These are phyloP conservation scores for Dromiciops gliroides DNA, from an alignment of 2,113 vertebrate genomes.

Conservation along the genomic window DNA sequence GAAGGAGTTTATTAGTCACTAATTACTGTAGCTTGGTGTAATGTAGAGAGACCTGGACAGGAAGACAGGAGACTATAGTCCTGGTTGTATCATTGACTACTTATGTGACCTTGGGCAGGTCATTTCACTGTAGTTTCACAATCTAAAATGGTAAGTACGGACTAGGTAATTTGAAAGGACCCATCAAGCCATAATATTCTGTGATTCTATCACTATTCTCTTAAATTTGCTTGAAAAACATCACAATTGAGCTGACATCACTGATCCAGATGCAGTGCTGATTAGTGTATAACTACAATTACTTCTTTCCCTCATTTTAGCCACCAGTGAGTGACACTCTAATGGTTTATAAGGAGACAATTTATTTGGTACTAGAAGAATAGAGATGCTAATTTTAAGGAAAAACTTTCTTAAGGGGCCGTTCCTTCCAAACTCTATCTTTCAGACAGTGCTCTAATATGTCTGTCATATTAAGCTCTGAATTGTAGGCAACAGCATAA, in stretches of 20 bases:
- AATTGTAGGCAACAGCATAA: neutral
- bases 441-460: neutral
- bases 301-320: neutral
- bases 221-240: fast-evolving
- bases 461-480: neutral
- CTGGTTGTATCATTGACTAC: neutral
- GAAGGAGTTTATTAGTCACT: neutral
- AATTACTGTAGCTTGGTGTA: neutral
- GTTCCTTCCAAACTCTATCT: neutral
- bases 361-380: neutral
- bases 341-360: neutral
- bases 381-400: neutral
- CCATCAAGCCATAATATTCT: neutral
- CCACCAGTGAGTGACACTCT: constrained; percentile 3
- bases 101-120: neutral
- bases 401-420: neutral
- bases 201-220: neutral
- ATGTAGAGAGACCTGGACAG: neutral
- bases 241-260: neutral
- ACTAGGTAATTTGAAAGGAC: neutral
- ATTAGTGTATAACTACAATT: neutral
- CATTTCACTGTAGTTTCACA: neutral
- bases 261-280: neutral
- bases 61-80: neutral
- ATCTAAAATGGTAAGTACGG: neutral